Evolutionary conservation across 2,797 vertebrate genomes (phyloP).

Genomic region (Gephyroberyx darwinii): DNA sequence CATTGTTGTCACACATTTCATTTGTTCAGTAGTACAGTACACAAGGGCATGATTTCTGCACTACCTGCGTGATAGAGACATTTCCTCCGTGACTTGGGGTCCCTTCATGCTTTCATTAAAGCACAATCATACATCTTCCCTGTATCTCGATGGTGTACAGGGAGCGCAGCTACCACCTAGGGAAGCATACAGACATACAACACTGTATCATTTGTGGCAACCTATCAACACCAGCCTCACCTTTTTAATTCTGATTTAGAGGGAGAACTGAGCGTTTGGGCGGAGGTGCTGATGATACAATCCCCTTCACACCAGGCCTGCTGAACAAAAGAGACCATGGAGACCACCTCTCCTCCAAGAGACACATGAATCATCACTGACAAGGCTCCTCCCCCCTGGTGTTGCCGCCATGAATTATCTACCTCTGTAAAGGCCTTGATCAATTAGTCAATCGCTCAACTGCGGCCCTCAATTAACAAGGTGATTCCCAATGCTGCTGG

Average conservation of each 20-base stretch:
- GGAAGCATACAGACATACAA: constrained; percentile 70
- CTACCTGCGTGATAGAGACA: constrained; percentile 77
- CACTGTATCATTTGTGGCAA: constrained; percentile 83
- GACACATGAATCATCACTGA: constrained; percentile 79
- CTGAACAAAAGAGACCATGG: constrained; percentile 77
- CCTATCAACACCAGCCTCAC: constrained; percentile 77
- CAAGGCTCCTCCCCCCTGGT: constrained; percentile 69
- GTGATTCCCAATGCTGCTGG: constrained; percentile 70
- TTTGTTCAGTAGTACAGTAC: constrained; percentile 60
- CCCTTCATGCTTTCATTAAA: constrained; percentile 80
- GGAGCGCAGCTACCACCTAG: constrained; percentile 67
- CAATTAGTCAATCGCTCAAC: constrained; percentile 83
- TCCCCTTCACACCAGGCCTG: constrained; percentile 55
- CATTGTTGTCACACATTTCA: constrained; percentile 67
- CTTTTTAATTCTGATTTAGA: constrained; percentile 82
- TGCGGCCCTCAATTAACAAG: constrained; percentile 78
- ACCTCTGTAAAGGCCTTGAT: constrained; percentile 74
- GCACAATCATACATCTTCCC: constrained; percentile 79
- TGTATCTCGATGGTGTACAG: constrained; percentile 64
- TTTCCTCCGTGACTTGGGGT: constrained; percentile 74
- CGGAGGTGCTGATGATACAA: constrained; percentile 70
- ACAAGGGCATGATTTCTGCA: constrained; percentile 73
- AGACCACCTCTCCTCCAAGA: constrained; percentile 69
- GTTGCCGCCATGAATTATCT: constrained; percentile 74
- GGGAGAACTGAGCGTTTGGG: constrained; percentile 56